phyloP scores from a whole-genome alignment of 2,888 invertebrate species.

The Drosophila aldrichi region DNA sequence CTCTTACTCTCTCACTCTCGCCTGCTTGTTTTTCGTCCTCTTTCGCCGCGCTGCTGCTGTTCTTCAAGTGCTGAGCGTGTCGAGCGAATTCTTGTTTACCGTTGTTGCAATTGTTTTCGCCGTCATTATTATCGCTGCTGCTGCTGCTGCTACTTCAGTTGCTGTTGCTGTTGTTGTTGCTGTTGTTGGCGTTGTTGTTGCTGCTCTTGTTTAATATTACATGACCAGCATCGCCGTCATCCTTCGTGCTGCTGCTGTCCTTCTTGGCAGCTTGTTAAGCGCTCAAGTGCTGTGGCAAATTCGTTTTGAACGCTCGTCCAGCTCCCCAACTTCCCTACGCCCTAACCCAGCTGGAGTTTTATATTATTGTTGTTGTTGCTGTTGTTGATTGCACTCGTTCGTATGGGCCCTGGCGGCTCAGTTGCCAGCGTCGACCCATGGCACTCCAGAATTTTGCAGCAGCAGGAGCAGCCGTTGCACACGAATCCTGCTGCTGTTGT shows the following conservation, averaged over 20 bases:
- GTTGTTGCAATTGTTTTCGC: constrained; percentile 79
- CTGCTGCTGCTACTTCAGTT: constrained; percentile 21
- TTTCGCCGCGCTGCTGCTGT: constrained; percentile 8
- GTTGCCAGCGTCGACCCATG: constrained; percentile 59
- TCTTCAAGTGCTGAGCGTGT: constrained; percentile 75
- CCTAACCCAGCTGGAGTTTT: background rate
- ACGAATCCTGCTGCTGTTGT: constrained; percentile 12
- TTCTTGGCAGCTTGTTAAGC: constrained; percentile 72
- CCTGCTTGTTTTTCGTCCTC: background rate
- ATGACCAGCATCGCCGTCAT: constrained; percentile 54
- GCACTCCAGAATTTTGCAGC: constrained; percentile 41
- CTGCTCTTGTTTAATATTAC: constrained; percentile 46
- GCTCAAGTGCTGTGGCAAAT: constrained; percentile 82
- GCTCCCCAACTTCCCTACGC: background rate
- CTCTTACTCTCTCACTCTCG: background rate
- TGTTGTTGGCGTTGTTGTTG: too few relatives aligned
- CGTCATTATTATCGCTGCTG: constrained; percentile 74
- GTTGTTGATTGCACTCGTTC: constrained; percentile 68
- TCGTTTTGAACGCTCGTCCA: constrained; percentile 76
- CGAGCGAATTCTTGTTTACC: constrained; percentile 80
- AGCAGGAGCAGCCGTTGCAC: constrained; percentile 20
- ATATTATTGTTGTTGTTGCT: constrained; percentile 35
- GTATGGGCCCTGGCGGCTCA: constrained; percentile 48
- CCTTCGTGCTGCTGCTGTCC: constrained; percentile 35
- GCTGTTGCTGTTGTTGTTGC: constrained; percentile 6